A percentile compares a stretch with the other conserved stretches of the same genome.
These are phyloP conservation scores for Aurelia coerulea DNA, from an alignment of 30 jellyfish, hydroid and myxozoan genomes.

Conservation along the genomic window DNA sequence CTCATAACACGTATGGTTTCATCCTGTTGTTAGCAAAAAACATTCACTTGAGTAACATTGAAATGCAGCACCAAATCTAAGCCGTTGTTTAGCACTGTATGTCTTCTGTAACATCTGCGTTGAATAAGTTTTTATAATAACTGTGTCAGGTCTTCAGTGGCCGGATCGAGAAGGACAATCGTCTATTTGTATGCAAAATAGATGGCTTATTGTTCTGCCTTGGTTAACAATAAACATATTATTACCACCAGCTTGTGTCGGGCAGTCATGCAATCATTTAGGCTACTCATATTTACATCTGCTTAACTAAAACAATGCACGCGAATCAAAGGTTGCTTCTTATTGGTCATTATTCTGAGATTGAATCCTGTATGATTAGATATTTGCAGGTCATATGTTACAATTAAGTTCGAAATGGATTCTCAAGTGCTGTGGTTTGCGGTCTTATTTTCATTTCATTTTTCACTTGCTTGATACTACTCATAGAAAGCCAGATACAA, in stretches of 20 bases:
- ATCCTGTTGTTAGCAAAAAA: neutral
- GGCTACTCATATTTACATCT: conserved; percentile 69
- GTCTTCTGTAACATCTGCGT: conserved; percentile 69
- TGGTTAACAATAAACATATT: conserved; percentile 60
- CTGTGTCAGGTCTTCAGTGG: conserved; percentile 64
- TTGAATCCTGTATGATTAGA: conserved; percentile 48
- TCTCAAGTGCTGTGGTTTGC: conserved; percentile 49
- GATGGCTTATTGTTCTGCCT: conserved; percentile 56
- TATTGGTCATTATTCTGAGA: conserved; percentile 48
- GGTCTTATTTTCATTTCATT: too few relatives aligned
- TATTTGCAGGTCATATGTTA: conserved; percentile 67
- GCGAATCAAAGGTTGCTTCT: conserved; percentile 44
- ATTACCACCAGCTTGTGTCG: conserved; percentile 68
- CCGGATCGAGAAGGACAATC: conserved; percentile 57
- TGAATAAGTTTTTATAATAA: conserved; percentile 25
- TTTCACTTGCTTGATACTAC: too few relatives aligned
- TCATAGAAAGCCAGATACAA: too few relatives aligned
- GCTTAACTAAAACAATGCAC: conserved; percentile 66
- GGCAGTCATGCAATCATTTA: conserved; percentile 68
- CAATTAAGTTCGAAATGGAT: conserved; percentile 51
- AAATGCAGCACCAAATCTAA: conserved; percentile 10
- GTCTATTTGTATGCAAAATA: conserved; percentile 74
- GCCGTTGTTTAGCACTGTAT: conserved; percentile 44
- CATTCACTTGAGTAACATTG: neutral
- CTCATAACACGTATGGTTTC: too few relatives aligned